phyloP scores from a whole-genome alignment of 2,888 invertebrate genomes.

The Ectemnius continuus region DNA sequence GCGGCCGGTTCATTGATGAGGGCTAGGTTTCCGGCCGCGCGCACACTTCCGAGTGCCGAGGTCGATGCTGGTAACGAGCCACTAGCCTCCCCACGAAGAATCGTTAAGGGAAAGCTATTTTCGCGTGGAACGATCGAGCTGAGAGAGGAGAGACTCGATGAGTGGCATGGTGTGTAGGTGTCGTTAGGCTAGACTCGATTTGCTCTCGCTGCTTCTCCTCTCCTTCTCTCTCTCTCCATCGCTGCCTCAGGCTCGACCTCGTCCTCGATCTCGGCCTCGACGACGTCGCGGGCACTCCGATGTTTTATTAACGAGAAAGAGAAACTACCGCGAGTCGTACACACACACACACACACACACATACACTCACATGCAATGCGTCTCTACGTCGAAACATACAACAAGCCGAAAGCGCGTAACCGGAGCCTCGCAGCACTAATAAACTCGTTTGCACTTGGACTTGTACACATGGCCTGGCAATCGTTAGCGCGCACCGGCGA shows the following conservation, averaged over 20 bases:
- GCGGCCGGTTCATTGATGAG: not conserved
- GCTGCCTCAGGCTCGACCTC: conserved; percentile 25
- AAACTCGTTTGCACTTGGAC: conserved; percentile 27
- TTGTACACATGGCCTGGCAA: conserved; percentile 1
- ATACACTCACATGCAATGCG: not conserved
- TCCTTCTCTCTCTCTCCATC: not conserved
- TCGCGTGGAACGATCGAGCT: not conserved
- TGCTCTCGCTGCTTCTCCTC: not conserved
- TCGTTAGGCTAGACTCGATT: too few relatives aligned
- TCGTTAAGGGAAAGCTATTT: conserved; percentile 8
- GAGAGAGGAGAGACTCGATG: not conserved
- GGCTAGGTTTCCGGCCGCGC: not conserved
- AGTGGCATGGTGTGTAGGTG: not conserved
- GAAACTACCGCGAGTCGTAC: conserved; percentile 2
- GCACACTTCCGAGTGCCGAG: not conserved
- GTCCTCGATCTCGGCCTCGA: conserved; percentile 42
- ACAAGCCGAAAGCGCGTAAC: not conserved
- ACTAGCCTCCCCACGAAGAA: not conserved
- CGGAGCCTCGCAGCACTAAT: conserved; percentile 35
- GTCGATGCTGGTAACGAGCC: not conserved
- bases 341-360: too few relatives aligned
- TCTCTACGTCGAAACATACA: not conserved
- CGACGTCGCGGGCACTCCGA: conserved; percentile 23
- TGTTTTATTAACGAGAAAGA: conserved; percentile 51
- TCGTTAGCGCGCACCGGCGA: conserved; percentile 2